These are phyloP conservation scores for Bujurquina vittata DNA, from an alignment of 2,113 vertebrate species.

Conservation along the genomic window DNA sequence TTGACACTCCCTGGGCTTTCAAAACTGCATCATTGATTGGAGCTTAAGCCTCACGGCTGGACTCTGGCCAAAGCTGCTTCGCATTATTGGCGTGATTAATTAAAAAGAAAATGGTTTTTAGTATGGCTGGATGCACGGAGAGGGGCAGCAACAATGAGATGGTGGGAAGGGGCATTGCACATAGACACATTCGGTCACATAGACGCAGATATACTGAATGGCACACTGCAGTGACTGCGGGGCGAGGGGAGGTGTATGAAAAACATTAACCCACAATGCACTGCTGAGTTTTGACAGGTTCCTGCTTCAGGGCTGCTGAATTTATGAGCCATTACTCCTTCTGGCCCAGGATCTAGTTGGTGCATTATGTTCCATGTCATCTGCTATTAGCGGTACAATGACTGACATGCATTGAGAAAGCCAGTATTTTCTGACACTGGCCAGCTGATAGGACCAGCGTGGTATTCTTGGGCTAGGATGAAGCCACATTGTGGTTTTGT, in stretches of 20 bases:
- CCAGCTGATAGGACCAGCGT: slow-evolving; percentile 73
- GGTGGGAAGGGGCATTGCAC: not conserved
- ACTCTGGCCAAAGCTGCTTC: slow-evolving; percentile 65
- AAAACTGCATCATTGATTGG: slow-evolving; percentile 81
- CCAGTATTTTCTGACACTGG: slow-evolving; percentile 58
- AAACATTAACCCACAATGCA: slow-evolving; percentile 83
- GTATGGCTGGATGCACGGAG: slow-evolving; percentile 77
- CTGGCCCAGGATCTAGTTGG: slow-evolving; percentile 82
- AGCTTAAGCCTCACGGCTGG: slow-evolving; percentile 79
- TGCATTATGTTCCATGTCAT: slow-evolving; percentile 92
- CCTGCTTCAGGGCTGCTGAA: slow-evolving; percentile 82
- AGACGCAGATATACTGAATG: slow-evolving; percentile 23
- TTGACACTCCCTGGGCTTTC: slow-evolving; percentile 71
- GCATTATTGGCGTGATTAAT: slow-evolving; percentile 87
- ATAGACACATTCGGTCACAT: not conserved
- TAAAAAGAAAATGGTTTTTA: slow-evolving; percentile 89
- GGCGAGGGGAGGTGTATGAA: slow-evolving; percentile 70
- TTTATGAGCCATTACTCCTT: slow-evolving; percentile 89
- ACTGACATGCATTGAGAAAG: slow-evolving; percentile 90
- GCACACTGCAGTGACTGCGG: slow-evolving; percentile 26
- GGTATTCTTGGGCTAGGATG: slow-evolving; percentile 48
- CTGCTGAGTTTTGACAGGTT: slow-evolving; percentile 86
- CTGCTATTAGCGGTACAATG: slow-evolving; percentile 85
- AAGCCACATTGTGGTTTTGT: slow-evolving; percentile 70
- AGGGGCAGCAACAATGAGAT: slow-evolving; percentile 51